Evolutionary conservation across 2,888 invertebrate species (phyloP), one percentile per base, ranked within the genome.

Genomic region (Nymphalis polychloros): DNA sequence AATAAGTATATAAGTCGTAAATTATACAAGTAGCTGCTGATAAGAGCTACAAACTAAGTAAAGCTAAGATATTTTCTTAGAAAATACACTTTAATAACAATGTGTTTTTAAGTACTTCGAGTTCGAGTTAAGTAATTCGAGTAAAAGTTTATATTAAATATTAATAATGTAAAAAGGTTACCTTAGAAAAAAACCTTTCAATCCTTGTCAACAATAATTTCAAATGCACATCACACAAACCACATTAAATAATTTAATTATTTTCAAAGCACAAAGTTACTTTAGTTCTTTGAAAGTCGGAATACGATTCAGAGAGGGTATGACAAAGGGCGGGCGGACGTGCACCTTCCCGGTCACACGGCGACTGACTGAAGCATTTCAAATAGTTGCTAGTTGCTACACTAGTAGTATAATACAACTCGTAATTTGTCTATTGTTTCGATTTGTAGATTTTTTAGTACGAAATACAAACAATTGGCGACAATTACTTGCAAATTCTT

Each of bases 291-390:
- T 35, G 46, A 53, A 60, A 65, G 50, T 60, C 47, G 31, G 3
- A 65, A 52, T 20, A 52, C 65, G 47, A 27, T 31, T 52, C 47
- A 53, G 47, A 31, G 31, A 46, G n/a, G 64, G 67, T 60, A 60
- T 10, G 3, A n/a, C 71, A 71, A 59, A 68, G 81, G 85, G 87
- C 86, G 88, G 85, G 85, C 87, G 86, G 84, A 68, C 87, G 80
- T 77, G 84, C 84, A 80, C 83, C 84, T 78, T 72, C 72, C 60
- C 66, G 67, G 73, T 70, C 73, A 55, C 74, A 71, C 75, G 73
- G 74, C 79, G 77, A 87, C 87, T 84, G 82, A 78, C 75, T 72
- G 75, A 73, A 71, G 63, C 59, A 53, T 59, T 35, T 64, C 67
- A 61, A 63, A 35, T 53, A 63, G 17, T 59, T 67, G 67, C 66